Conservation (phyloP, 1,140 invertebrate genomes). For the Temnothorax curvispinosus region DNA sequence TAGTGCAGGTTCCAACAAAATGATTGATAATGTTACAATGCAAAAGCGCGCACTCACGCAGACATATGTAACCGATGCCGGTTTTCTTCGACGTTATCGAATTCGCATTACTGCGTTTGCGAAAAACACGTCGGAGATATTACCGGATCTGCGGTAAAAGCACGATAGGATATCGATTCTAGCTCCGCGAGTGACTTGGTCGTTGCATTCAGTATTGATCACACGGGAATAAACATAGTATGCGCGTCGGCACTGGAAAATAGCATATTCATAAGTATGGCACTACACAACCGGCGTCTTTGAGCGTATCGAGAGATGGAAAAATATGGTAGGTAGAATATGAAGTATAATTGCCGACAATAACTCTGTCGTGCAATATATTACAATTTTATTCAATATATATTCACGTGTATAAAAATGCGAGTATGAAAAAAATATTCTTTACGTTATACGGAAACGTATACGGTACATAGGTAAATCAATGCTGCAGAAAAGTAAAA, state of each 20-base stretch:
- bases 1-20: not conserved
- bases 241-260: conserved; percentile 46
- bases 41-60: not conserved
- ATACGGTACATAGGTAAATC: not conserved
- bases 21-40: conserved; percentile 40
- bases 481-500: not conserved
- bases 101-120: conserved; percentile 44
- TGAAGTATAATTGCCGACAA: conserved; percentile 13
- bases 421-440: not conserved
- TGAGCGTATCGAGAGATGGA: conserved; percentile 21
- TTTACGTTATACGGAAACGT: not conserved
- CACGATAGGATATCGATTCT: conserved; percentile 50
- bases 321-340: conserved; percentile 18
- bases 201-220: conserved; percentile 58
- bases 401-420: not conserved
- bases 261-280: conserved; percentile 60
- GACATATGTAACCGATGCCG: conserved; percentile 17
- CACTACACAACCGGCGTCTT: conserved; percentile 30
- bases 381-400: not conserved
- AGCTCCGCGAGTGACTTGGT: conserved; percentile 30
- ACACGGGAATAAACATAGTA: conserved; percentile 40
- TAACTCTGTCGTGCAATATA: conserved; percentile 6
- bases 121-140: conserved; percentile 34
- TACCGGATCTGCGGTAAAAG: conserved; percentile 35
- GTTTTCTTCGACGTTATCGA: conserved; percentile 48